Percentiles rank a stretch among this genome's conserved stretches.
Evolutionary conservation across 2,888 invertebrate genomes (phyloP).

Genomic region (Ischnura elegans): DNA sequence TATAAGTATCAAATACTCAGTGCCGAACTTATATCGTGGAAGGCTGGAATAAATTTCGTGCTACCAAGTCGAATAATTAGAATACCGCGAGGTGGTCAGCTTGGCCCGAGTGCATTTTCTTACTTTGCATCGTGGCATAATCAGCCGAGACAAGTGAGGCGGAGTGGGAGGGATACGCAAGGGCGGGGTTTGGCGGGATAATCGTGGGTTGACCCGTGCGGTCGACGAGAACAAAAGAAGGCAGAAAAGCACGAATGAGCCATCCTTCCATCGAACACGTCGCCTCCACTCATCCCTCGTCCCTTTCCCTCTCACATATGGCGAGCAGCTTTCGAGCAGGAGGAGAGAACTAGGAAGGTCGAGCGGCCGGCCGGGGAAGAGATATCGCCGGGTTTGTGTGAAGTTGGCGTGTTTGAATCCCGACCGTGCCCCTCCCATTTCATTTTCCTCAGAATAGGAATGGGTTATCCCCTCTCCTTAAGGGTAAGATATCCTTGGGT

Average conservation of each 20-base stretch:
- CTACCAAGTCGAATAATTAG: no score
- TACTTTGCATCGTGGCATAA: not conserved
- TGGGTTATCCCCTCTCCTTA: not conserved
- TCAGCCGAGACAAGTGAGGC: not conserved
- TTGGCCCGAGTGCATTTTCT: not conserved
- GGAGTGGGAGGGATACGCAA: not conserved
- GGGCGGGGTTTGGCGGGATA: not conserved
- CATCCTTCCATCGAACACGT: not conserved
- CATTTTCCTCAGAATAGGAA: conserved; percentile 8
- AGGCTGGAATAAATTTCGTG: no score
- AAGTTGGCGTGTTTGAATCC: conserved; percentile 38
- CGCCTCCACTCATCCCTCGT: not conserved
- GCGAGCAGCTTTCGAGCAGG: not conserved
- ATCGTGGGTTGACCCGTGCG: conserved; percentile 23
- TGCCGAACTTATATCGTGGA: no score
- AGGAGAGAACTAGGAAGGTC: not conserved
- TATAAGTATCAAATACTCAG: no score
- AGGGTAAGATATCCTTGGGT: not conserved
- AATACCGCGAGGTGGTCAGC: not conserved
- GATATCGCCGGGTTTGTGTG: not conserved
- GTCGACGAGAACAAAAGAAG: conserved; percentile 29
- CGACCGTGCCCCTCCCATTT: not conserved
- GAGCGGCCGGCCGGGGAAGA: no score
- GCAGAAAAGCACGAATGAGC: not conserved
- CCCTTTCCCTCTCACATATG: not conserved